Percentiles rank a stretch among this genome's conserved stretches.
Evolutionary conservation across 2,888 invertebrate species (phyloP).

Genomic region (Caenorhabditis sp.): DNA sequence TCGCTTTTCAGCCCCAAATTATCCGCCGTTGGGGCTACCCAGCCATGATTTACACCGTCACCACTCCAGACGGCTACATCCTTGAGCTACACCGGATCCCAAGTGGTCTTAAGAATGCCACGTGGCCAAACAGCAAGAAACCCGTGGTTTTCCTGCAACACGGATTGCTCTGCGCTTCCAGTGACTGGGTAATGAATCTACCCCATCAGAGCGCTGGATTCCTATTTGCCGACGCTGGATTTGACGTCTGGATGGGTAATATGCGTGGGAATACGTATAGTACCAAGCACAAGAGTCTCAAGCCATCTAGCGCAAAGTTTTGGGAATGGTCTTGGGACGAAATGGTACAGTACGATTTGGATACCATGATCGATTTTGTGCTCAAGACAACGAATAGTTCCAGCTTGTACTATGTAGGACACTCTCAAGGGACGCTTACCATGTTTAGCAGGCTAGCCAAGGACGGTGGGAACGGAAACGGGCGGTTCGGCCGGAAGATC

Average conservation of each 20-base stretch:
- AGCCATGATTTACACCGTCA: constrained; percentile 74
- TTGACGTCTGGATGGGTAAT: constrained; percentile 85
- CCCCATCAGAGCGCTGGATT: constrained; percentile 72
- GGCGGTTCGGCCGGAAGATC: constrained; percentile 72
- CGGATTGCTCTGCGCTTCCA: constrained; percentile 86
- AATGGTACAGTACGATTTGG: constrained; percentile 91
- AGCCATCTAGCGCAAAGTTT: constrained; percentile 66
- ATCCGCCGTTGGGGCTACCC: constrained; percentile 83
- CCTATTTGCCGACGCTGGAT: constrained; percentile 85
- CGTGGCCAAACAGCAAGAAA: constrained; percentile 57
- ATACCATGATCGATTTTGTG: constrained; percentile 89
- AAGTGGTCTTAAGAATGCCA: constrained; percentile 83
- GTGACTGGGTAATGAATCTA: constrained; percentile 76
- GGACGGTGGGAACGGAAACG: constrained; percentile 62
- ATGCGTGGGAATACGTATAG: constrained; percentile 76
- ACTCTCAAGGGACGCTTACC: constrained; percentile 87
- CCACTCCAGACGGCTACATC: constrained; percentile 91
- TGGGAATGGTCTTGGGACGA: constrained; percentile 88
- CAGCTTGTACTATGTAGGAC: constrained; percentile 90
- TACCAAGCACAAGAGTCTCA: constrained; percentile 64
- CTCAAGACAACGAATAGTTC: constrained; percentile 86
- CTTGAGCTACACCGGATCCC: constrained; percentile 90
- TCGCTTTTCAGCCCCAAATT: constrained; percentile 74
- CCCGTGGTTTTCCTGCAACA: constrained; percentile 87
- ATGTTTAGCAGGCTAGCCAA: constrained; percentile 77